A percentile compares a stretch with the other conserved stretches of the same genome.
Conservation (phyloP, 2,888 invertebrate species). For the Stenurella melanura region DNA sequence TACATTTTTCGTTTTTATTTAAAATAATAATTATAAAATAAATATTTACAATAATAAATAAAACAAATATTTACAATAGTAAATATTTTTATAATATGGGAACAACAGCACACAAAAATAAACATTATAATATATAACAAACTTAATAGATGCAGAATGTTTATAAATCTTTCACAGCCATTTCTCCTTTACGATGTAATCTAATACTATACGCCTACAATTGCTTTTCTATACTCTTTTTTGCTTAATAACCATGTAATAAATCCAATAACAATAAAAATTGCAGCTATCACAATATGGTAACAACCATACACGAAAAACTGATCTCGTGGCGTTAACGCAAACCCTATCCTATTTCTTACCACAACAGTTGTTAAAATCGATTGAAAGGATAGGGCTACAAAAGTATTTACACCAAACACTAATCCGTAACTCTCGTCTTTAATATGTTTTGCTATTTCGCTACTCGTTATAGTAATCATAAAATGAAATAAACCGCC, state of each 20-base stretch:
- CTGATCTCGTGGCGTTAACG: constrained; percentile 76
- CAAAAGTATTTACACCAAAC: constrained; percentile 91
- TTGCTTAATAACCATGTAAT: constrained; percentile 67
- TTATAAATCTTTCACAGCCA: not conserved
- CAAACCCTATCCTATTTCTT: constrained; percentile 64
- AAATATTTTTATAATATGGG: not conserved
- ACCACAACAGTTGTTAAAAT: constrained; percentile 83
- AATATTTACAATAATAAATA: not conserved
- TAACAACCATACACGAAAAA: constrained; percentile 83
- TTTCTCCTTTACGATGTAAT: not conserved
- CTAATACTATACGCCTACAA: constrained; percentile 40
- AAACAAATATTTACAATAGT: not conserved
- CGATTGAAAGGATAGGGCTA: constrained; percentile 87
- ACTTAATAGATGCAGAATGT: not conserved
- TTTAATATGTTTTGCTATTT: constrained; percentile 87
- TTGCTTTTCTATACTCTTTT: constrained; percentile 59
- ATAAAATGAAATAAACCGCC: constrained; percentile 87
- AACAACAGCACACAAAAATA: not conserved
- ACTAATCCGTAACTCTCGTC: constrained; percentile 92
- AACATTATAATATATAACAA: not conserved
- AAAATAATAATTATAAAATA: not conserved
- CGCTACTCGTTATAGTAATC: constrained; percentile 88
- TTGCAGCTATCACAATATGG: constrained; percentile 78
- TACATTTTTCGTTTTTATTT: not conserved
- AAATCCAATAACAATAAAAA: constrained; percentile 75